These are phyloP conservation scores for Lithobates pipiens DNA, from an alignment of 2,797 vertebrate genomes.

Conservation along the genomic window DNA sequence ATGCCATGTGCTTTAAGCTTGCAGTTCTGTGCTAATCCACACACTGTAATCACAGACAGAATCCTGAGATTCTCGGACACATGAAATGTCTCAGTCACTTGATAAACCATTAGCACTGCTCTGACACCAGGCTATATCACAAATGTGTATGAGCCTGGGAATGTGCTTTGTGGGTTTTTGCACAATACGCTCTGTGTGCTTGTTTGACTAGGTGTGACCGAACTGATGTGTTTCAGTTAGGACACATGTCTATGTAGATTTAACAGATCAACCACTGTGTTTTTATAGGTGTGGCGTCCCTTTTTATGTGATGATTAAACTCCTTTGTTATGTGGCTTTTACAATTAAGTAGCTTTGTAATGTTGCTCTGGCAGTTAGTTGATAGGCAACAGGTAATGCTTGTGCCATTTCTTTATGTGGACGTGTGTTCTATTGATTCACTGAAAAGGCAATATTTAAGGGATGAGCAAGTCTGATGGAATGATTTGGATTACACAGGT, in stretches of 20 bases:
- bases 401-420: no score
- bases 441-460: no score
- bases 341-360: no score
- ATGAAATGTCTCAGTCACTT: not conserved
- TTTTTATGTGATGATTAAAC: not conserved
- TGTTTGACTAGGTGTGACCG: slow-evolving; percentile 48
- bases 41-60: not conserved
- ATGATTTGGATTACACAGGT: no score
- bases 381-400: no score
- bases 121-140: slow-evolving; percentile 1
- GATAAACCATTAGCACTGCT: slow-evolving; percentile 19
- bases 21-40: not conserved
- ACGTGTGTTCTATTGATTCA: no score
- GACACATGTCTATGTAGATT: not conserved
- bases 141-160: not conserved
- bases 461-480: no score
- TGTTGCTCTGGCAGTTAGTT: no score
- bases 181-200: not conserved
- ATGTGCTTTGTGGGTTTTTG: not conserved
- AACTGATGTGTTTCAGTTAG: slow-evolving; percentile 4
- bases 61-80: not conserved
- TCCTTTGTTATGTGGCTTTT: not conserved
- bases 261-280: not conserved
- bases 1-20: not conserved
- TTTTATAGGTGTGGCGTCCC: slow-evolving; percentile 30